phyloP scores from a whole-genome alignment of 2,888 invertebrate species.

The Ecliptopera silaceata region DNA sequence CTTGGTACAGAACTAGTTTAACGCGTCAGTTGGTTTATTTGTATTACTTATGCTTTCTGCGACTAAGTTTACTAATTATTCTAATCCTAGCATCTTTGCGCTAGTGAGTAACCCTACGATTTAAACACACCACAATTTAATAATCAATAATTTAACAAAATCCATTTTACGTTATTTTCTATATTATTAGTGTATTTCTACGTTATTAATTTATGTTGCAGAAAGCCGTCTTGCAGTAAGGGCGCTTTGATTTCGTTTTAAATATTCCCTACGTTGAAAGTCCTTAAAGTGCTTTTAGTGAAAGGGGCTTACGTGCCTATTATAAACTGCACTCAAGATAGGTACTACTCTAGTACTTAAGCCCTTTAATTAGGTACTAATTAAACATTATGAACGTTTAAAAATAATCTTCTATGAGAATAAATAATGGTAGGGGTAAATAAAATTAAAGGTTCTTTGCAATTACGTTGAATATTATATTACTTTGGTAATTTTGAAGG shows the following conservation, averaged over 20 bases:
- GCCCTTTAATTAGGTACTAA: constrained; percentile 9
- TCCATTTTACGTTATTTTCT: too few relatives aligned
- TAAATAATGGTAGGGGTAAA: constrained; percentile 29
- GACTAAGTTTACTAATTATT: too few relatives aligned
- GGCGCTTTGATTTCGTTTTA: constrained; percentile 12
- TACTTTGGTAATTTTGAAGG: constrained; percentile 36
- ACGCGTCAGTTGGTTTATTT: too few relatives aligned
- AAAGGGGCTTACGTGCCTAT: constrained; percentile 2
- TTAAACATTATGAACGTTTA: background rate
- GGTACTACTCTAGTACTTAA: background rate
- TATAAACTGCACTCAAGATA: background rate
- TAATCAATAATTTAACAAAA: too few relatives aligned
- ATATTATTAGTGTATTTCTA: too few relatives aligned
- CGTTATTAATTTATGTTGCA: constrained; percentile 4
- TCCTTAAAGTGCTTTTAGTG: background rate
- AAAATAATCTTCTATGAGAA: constrained; percentile 26
- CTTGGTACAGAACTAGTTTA: too few relatives aligned
- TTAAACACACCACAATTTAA: too few relatives aligned
- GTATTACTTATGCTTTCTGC: too few relatives aligned
- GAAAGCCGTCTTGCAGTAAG: constrained; percentile 13
- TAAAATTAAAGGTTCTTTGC: constrained; percentile 35
- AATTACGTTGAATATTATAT: constrained; percentile 40
- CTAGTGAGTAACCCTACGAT: too few relatives aligned
- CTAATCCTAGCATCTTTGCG: too few relatives aligned
- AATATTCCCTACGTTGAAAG: constrained; percentile 4